Base-by-base conservation (phyloP, 2,888 invertebrate genomes). In the Chymomyza caudatula region DNA sequence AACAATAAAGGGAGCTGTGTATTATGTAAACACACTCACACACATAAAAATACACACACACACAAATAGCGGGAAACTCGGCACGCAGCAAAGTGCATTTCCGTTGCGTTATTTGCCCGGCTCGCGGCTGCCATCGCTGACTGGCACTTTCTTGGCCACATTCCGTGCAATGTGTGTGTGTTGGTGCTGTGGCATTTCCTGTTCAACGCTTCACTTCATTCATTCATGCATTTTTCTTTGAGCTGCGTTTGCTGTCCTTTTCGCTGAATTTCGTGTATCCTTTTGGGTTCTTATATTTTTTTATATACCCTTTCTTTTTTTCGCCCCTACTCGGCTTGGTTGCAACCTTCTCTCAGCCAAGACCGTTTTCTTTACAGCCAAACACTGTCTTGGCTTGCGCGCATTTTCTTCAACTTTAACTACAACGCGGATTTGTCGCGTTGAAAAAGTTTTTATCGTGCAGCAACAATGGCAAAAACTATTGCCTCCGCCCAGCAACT, bases 381-480 rank as follows among this genome's bases (percentile, higher is more conserved):
- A 47, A 20, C 49, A 49, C 49, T 37, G 29, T 37, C 29, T 37
- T 37, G 29, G 29, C 29, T 11, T 19, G 6, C 47, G 58, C 67
- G 64, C 43, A 61, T 53, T 44, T 58, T 58, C 60, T 71, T 52
- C 37, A 60, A 37, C 62, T 65, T 47, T 59, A 37, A 15, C 25
- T 58, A n/a, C 44, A 55, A 61, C 59, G 23, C 23, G 54, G 22
- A 25, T 54, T 51, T 63, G 61, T 44, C 19, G 57, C 29, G 60
- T n/a, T 44, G 44, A 51, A 49, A 58, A 64, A 67, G 55, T 20
- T 67, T 71, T 62, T 61, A 22, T 25, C 25, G 42, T 8, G 20
- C n/a, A 25, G 22, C 19, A 37, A 59, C 58, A 47, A 69, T 63
- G 69, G 49, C 57, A 29, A 22, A 53, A 65, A 61, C 66, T 66